Percentiles rank a stretch among this genome's conserved stretches.
Conservation (phyloP, 1,140 invertebrate genomes). For the Drosophila busckii region DNA sequence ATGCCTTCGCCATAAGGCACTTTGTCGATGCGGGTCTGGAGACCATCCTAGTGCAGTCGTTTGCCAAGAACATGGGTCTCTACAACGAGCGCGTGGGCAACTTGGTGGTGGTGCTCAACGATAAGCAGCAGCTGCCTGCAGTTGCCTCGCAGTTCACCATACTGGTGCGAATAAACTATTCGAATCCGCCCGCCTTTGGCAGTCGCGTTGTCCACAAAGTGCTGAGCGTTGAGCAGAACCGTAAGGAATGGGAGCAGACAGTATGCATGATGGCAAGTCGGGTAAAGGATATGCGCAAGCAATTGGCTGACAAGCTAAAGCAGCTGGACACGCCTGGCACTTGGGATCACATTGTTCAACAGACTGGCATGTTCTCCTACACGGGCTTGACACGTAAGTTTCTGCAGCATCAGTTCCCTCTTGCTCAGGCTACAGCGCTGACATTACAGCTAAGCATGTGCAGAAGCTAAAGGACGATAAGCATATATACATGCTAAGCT, state of each 20-base stretch:
- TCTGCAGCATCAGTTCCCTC: not conserved
- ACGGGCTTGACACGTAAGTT: slow-evolving; percentile 89
- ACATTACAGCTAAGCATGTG: slow-evolving; percentile 10
- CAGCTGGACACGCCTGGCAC: slow-evolving; percentile 90
- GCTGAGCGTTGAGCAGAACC: slow-evolving; percentile 85
- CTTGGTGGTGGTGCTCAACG: slow-evolving; percentile 87
- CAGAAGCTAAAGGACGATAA: slow-evolving; percentile 2
- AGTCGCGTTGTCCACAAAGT: slow-evolving; percentile 93
- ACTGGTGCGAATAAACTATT: slow-evolving; percentile 95
- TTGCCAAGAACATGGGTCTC: slow-evolving; percentile 98
- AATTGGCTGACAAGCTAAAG: slow-evolving; percentile 87
- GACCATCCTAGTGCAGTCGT: slow-evolving; percentile 94
- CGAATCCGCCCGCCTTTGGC: slow-evolving; percentile 98
- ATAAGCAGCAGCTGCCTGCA: slow-evolving; percentile 88
- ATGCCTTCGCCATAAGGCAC: slow-evolving; percentile 92
- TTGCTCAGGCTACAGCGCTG: not conserved
- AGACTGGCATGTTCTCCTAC: slow-evolving; percentile 99
- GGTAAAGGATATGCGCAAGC: slow-evolving; percentile 92
- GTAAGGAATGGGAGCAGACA: slow-evolving; percentile 86
- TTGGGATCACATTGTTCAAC: slow-evolving; percentile 98
- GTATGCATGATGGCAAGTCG: slow-evolving; percentile 94
- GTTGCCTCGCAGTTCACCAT: slow-evolving; percentile 97
- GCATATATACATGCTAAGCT: slow-evolving; percentile 90
- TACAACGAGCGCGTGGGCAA: slow-evolving; percentile 91
- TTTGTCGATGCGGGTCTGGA: slow-evolving; percentile 95